These are phyloP conservation scores for Listrodromus nycthemerus DNA, from an alignment of 2,888 invertebrate genomes.

Conservation along the genomic window DNA sequence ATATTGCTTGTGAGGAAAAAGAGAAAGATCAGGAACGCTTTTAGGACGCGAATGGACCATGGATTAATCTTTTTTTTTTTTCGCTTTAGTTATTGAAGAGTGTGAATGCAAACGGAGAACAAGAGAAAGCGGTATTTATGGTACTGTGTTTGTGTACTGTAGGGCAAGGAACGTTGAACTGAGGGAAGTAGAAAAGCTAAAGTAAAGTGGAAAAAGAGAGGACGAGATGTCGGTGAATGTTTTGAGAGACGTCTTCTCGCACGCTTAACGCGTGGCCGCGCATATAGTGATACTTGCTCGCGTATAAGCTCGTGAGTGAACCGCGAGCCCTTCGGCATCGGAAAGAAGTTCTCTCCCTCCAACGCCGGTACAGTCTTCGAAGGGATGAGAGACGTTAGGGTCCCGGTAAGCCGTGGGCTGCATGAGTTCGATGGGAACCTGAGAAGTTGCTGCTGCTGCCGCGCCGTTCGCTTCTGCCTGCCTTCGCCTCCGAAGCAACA, in stretches of 20 bases:
- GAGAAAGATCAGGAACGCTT: conserved; percentile 17
- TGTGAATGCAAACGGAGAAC: not conserved
- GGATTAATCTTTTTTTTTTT: conserved; percentile 2
- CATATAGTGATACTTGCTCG: conserved; percentile 3
- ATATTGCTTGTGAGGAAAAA: conserved; percentile 17
- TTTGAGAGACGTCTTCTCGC: not conserved
- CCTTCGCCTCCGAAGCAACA: conserved; percentile 56
- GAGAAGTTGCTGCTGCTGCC: conserved; percentile 75
- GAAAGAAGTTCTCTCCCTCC: conserved; percentile 23
- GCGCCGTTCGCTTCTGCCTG: conserved; percentile 63
- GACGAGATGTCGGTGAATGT: conserved; percentile 5
- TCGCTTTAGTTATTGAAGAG: not conserved
- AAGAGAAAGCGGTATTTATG: too few relatives aligned
- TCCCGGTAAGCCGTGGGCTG: conserved; percentile 57
- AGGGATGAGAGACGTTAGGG: conserved; percentile 58
- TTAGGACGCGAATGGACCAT: conserved; percentile 3
- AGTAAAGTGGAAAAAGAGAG: conserved; percentile 24
- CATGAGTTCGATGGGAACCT: conserved; percentile 77
- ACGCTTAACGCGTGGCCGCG: conserved; percentile 7
- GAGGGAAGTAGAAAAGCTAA: not conserved
- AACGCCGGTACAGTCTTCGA: conserved; percentile 30
- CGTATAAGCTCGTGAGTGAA: conserved; percentile 27
- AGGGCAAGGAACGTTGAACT: not conserved
- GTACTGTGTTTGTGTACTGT: too few relatives aligned
- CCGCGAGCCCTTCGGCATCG: conserved; percentile 55